phyloP scores from a whole-genome alignment of 1,140 invertebrate genomes.

The Periplaneta americana region DNA sequence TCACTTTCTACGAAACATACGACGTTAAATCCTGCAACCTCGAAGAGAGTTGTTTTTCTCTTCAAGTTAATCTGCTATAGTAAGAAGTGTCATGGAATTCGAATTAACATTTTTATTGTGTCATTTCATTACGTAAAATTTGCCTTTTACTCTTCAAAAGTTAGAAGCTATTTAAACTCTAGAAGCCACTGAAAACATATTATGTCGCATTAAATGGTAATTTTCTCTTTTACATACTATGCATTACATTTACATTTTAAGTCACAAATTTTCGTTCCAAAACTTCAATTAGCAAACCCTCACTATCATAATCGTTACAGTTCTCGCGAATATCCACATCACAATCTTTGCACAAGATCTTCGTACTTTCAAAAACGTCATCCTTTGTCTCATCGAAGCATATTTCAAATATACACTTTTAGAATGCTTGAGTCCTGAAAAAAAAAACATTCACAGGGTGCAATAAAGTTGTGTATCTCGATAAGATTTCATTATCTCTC shows the following conservation, averaged over 20 bases:
- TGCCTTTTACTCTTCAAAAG: too few species aligned
- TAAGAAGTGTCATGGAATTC: too few species aligned
- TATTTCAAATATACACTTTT: background rate
- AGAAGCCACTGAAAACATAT: background rate
- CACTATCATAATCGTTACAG: background rate
- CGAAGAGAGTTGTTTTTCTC: too few species aligned
- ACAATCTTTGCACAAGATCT: background rate
- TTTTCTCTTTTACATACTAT: background rate
- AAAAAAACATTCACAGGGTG: background rate
- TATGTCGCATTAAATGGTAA: background rate
- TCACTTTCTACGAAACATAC: too few species aligned
- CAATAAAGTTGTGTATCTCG: background rate
- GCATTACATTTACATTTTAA: background rate
- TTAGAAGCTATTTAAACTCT: background rate
- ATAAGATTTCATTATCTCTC: background rate
- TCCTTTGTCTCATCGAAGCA: background rate
- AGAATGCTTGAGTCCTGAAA: background rate
- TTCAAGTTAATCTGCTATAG: too few species aligned
- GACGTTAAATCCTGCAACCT: too few species aligned
- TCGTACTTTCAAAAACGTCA: background rate
- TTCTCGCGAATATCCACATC: too few species aligned
- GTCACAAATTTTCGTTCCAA: background rate
- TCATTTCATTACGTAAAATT: too few species aligned
- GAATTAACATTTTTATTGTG: too few species aligned
- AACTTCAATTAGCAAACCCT: background rate